Base-by-base conservation (phyloP, 2,888 invertebrate species). In the Tubiluchus corallicola region DNA sequence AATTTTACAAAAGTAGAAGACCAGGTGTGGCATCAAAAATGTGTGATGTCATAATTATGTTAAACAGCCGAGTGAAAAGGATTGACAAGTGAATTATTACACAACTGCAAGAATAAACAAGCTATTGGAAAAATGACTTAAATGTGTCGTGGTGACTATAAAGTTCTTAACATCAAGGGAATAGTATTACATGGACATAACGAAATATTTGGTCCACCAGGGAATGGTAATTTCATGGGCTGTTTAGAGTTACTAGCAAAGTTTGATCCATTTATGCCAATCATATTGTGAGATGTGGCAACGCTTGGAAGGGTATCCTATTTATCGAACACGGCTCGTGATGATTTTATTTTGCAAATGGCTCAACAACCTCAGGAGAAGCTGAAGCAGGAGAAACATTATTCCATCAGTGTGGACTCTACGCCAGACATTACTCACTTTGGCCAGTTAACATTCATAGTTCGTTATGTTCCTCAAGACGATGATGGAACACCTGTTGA, bases 331-430 rank as follows among this genome's bases (percentile, higher is more conserved):
- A 56, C 51, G 48, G 57, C 54, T 17, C 54, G 56, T 50, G 52
- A 57, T 44, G 55, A 59, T 49, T 57, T 58, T 50, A 55, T 55
- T 51, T 45, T 54, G 4, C 38, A 56, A 47, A 58, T 59, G 53
- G 53, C 49, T 48, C 42, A 54, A 44, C 50, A 53, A 43, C 52
- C 54, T 17, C 29, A 45, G 39, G 51, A 50, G 44, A 50, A 58
- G 53, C 39, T 58, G 45, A 54, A 54, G 52, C 42, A 38, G 44
- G 49, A 50, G 47, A 49, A 50, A 40, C 50, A 42, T 45, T 50
- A 37, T 20, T 50, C 50, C 5, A 41, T 54, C 43, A 49, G 49
- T 45, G 51, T 56, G 21, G 54, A 56, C 38, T 51, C 50, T 44
- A 59, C 53, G 16, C 56, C 56, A 37, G 56, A 59, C 52, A 41